Conservation (phyloP, 1,140 invertebrate genomes). For the Drosophila ambigua region DNA sequence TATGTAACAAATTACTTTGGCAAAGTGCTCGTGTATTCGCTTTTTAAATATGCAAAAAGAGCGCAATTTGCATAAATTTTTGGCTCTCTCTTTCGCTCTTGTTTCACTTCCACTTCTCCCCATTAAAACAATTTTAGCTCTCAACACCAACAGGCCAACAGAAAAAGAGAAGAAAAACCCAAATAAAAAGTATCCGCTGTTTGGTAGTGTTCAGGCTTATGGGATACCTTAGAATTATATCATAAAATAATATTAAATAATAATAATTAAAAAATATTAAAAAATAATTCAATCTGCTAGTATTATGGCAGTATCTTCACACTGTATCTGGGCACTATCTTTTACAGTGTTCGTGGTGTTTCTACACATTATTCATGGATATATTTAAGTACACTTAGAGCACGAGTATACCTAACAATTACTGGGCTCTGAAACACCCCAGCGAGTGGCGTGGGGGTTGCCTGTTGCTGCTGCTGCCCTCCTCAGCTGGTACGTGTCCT, state of each 20-base stretch:
- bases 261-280: too few relatives aligned
- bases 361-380: too few relatives aligned
- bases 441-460: constrained; percentile 21
- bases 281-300: too few relatives aligned
- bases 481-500: constrained; percentile 10
- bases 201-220: neutral
- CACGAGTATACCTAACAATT: neutral
- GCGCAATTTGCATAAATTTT: constrained; percentile 83
- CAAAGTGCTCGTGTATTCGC: constrained; percentile 83
- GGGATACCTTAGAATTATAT: neutral
- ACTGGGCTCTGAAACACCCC: neutral
- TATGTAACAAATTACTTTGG: constrained; percentile 82
- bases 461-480: constrained; percentile 60
- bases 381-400: too few relatives aligned
- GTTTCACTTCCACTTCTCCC: neutral
- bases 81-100: neutral
- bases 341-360: too few relatives aligned
- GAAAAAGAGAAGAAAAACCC: constrained; percentile 27
- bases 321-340: too few relatives aligned
- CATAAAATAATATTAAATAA: constrained; percentile 5
- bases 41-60: constrained; percentile 84
- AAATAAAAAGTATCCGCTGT: constrained; percentile 14
- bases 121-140: constrained; percentile 84
- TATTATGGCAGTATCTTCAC: too few relatives aligned
- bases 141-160: constrained; percentile 66